phyloP scores from a whole-genome alignment of 2,888 invertebrate species.

The Calameuta pallipes region DNA sequence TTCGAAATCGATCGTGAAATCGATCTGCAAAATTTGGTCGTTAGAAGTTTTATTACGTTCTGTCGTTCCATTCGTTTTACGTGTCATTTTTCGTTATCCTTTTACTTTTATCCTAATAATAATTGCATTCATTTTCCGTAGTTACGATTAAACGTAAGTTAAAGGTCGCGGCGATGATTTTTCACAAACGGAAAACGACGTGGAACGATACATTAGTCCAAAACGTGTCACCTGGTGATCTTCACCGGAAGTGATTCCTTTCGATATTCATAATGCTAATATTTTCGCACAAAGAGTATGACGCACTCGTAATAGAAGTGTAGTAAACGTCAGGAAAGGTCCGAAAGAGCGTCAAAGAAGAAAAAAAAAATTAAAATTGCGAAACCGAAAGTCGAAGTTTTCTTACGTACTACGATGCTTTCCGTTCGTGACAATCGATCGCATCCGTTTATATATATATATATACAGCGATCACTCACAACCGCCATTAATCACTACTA shows the following conservation, averaged over 20 bases:
- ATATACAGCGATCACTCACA: neutral
- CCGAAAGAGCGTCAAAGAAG: neutral
- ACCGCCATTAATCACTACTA: neutral
- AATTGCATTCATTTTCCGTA: slow-evolving; percentile 26
- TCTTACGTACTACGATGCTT: neutral
- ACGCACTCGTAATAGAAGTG: neutral
- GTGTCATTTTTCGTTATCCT: neutral
- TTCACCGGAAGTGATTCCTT: neutral
- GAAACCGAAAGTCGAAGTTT: neutral
- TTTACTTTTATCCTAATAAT: slow-evolving; percentile 12
- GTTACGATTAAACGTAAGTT: slow-evolving; percentile 27
- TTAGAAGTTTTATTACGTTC: slow-evolving; percentile 26
- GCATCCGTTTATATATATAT: neutral
- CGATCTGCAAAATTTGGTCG: slow-evolving; percentile 14
- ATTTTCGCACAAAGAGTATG: neutral
- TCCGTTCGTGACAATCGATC: neutral
- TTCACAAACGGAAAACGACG: slow-evolving; percentile 20
- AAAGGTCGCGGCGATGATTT: slow-evolving; percentile 9
- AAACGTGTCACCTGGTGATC: neutral
- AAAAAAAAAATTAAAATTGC: neutral
- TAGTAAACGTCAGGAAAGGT: neutral
- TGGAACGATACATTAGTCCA: neutral
- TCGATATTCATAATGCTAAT: neutral
- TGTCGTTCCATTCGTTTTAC: neutral
- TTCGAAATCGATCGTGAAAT: neutral